Evolutionary conservation across 2,888 invertebrate genomes (phyloP).

Genomic region (Pyralis farinalis): DNA sequence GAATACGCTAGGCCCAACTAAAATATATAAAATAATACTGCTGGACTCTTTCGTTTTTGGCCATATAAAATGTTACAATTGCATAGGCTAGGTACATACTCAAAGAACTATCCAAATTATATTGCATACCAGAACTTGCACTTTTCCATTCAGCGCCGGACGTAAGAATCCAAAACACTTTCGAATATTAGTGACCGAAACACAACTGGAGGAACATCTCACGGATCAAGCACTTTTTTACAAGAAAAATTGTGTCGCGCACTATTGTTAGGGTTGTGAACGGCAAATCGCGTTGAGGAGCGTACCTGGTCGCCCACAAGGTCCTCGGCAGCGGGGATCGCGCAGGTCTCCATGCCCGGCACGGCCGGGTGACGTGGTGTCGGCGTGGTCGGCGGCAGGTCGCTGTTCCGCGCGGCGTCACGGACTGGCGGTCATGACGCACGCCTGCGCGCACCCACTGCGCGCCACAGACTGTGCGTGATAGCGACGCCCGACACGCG

Average conservation of each 20-base stretch:
- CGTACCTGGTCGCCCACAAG: slow-evolving; percentile 76
- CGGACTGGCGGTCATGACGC: slow-evolving; percentile 25
- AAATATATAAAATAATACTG: too few species aligned
- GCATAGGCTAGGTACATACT: too few species aligned
- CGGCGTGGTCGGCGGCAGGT: slow-evolving; percentile 23
- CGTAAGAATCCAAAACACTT: background rate
- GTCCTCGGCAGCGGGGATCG: slow-evolving; percentile 72
- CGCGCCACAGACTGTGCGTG: slow-evolving; percentile 41
- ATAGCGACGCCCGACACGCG: slow-evolving; percentile 43
- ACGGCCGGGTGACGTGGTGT: slow-evolving; percentile 45
- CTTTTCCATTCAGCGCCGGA: background rate
- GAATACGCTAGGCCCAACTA: too few species aligned
- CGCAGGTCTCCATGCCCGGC: slow-evolving; percentile 77
- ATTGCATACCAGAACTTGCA: slow-evolving; percentile 19
- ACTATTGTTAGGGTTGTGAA: background rate
- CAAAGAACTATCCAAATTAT: slow-evolving; percentile 35
- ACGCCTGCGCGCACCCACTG: slow-evolving; percentile 17
- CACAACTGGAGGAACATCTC: background rate
- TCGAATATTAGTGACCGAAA: background rate
- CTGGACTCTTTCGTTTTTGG: too few species aligned
- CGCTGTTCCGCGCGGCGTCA: slow-evolving; percentile 34
- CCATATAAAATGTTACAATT: too few species aligned
- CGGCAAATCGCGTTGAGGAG: slow-evolving; percentile 15
- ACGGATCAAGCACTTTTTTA: background rate
- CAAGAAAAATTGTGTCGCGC: background rate